Conservation (phyloP, 2,797 vertebrate species). For the Pyrocephalus nanus region DNA sequence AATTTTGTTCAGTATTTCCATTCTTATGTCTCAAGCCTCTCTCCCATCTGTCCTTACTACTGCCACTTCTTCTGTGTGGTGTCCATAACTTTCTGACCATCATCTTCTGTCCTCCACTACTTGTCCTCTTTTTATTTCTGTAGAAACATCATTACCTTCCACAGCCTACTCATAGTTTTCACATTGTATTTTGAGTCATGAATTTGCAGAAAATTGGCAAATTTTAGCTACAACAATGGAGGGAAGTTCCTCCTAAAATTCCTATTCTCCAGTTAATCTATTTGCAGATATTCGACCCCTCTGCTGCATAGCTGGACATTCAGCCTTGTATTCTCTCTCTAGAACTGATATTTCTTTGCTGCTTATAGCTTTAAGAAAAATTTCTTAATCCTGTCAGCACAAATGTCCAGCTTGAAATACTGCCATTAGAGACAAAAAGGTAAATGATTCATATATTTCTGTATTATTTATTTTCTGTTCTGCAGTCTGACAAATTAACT, state of each 20-base stretch:
- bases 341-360: not conserved
- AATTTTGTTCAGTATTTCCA: not conserved
- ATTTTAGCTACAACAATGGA: not conserved
- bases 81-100: not conserved
- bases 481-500: conserved; percentile 33
- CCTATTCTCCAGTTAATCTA: not conserved
- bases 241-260: not conserved
- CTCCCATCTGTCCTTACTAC: not conserved
- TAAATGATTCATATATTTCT: not conserved
- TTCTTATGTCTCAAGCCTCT: not conserved
- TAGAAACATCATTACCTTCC: not conserved
- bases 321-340: not conserved
- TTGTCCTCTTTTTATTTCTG: not conserved
- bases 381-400: not conserved
- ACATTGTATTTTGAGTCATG: not conserved
- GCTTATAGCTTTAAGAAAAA: not conserved
- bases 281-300: not conserved
- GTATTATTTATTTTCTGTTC: not conserved
- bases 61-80: not conserved
- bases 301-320: not conserved
- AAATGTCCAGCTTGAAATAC: not conserved
- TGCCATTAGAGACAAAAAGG: not conserved
- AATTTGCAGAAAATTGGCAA: not conserved
- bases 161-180: not conserved
- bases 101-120: not conserved